Conservation (phyloP, 53 echinoderm and acorn worm species). For the Apostichopus leukothele region DNA sequence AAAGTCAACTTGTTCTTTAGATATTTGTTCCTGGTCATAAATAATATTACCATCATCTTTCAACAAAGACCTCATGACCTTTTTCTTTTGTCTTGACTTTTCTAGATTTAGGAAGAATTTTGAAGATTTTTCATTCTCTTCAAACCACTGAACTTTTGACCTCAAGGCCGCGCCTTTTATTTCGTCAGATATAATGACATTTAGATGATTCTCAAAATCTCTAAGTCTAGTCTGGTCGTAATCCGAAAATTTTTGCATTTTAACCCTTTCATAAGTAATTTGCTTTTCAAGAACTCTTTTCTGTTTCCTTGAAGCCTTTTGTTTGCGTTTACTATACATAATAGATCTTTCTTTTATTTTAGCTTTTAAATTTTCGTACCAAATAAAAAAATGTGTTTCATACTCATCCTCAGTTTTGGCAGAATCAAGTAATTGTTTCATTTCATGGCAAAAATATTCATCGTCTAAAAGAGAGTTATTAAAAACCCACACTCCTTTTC, state of each 20-base stretch:
- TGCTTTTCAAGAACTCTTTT: not conserved
- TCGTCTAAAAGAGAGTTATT: not conserved
- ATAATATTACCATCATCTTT: too few species aligned
- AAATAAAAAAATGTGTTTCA: not conserved
- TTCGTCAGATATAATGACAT: not conserved
- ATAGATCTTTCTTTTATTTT: not conserved
- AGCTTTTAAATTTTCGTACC: not conserved
- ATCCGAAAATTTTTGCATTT: too few species aligned
- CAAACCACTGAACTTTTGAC: constrained; percentile 29
- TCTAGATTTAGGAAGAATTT: constrained; percentile 29
- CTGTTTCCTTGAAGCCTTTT: not conserved
- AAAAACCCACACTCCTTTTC: not conserved
- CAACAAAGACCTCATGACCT: not conserved
- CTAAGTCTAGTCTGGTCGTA: too few species aligned
- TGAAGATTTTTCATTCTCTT: constrained; percentile 38
- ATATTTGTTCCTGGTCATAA: too few species aligned
- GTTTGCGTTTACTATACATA: not conserved
- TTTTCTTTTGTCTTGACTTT: constrained; percentile 12
- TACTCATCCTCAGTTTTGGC: not conserved
- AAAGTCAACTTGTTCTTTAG: not conserved
- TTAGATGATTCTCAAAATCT: not conserved
- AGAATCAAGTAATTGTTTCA: not conserved
- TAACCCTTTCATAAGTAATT: too few species aligned
- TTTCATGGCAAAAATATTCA: not conserved
- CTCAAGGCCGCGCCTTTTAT: constrained; percentile 23